Percentiles rank a stretch among this genome's conserved stretches.
Evolutionary conservation across 2,113 vertebrate species (phyloP).

Genomic region (Cynopterus brachyotis): DNA sequence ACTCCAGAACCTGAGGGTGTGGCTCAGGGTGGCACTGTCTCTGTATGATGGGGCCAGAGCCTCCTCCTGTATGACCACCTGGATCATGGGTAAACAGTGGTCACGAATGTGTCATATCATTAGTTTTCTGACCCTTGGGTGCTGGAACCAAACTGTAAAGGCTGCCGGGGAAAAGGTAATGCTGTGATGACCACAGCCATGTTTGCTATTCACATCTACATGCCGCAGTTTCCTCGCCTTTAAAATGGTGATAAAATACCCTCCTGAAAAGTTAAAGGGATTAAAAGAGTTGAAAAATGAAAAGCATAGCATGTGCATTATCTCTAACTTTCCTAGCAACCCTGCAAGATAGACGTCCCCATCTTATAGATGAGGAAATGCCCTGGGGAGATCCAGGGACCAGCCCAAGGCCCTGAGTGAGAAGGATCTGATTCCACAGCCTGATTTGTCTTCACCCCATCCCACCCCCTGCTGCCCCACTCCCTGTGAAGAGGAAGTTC

Average conservation of each 20-base stretch:
- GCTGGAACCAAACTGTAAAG: background rate
- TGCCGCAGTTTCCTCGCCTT: background rate
- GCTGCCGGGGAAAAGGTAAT: no score
- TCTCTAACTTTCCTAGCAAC: background rate
- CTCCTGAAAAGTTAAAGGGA: background rate
- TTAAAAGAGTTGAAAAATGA: background rate
- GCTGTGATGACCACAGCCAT: background rate
- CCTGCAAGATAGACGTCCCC: background rate
- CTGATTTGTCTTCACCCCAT: background rate
- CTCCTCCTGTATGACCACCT: background rate
- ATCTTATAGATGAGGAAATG: background rate
- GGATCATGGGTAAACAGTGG: fast-evolving
- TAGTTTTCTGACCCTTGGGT: background rate
- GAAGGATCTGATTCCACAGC: no score
- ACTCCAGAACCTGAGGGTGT: background rate
- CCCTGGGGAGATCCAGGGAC: background rate
- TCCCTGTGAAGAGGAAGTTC: background rate
- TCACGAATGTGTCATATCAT: background rate
- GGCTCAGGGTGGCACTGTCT: no score
- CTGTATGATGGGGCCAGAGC: background rate
- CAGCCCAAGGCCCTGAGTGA: background rate
- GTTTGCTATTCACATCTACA: background rate
- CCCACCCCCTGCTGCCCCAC: fast-evolving
- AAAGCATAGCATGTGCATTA: background rate
- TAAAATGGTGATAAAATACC: background rate